Evolutionary conservation across 2,888 invertebrate genomes (phyloP), one percentile per base, ranked within the genome.

Genomic region (Coleophora deauratella): DNA sequence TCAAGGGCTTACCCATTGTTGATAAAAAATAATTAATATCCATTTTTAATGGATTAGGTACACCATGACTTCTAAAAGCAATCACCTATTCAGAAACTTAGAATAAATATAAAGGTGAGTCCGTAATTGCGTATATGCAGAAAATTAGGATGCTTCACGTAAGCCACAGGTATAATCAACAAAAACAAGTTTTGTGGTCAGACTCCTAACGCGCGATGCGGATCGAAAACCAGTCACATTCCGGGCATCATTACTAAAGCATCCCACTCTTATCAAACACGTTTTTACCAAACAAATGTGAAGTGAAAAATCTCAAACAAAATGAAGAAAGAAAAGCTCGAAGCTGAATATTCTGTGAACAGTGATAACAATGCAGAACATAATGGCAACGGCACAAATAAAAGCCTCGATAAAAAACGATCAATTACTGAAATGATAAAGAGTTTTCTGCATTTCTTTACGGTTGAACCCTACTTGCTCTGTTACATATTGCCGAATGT

Each of bases 401-500:
- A 33, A 39, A 50, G 41, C 21, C 3, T 6, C 6, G 6, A 3
- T 21, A 3, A 47, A 47, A 40, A 46, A 39, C 2, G 15, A 46
- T 37, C 40, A 47, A 39, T 12, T 12, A 1, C 21, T 30, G 40
- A 37, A 27, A 33, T 39, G 37, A 50, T 33, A 51, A 38, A 52
- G 4, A 42, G 51, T 37, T 49, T 64, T 2, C 47, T 52, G 33
- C 33, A 39, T 3, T 43, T 62, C 31, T 49, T 76, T 7, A 91
- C 91, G 0, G 90, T 91, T 1, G 91, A 91, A 64, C 91, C 91
- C 0, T 88, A 89, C 56, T 62, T 91, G 36, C 69, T 90, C 7
- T 89, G 88, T 49, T 91, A 90, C 55, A 78, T 91, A 15, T 72
- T 91, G 59, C 91, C 91, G 9, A 86, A 77, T 51, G 80, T 88